Evolutionary conservation across 2,888 invertebrate genomes (phyloP).

Genomic region (Tineola bisselliella): DNA sequence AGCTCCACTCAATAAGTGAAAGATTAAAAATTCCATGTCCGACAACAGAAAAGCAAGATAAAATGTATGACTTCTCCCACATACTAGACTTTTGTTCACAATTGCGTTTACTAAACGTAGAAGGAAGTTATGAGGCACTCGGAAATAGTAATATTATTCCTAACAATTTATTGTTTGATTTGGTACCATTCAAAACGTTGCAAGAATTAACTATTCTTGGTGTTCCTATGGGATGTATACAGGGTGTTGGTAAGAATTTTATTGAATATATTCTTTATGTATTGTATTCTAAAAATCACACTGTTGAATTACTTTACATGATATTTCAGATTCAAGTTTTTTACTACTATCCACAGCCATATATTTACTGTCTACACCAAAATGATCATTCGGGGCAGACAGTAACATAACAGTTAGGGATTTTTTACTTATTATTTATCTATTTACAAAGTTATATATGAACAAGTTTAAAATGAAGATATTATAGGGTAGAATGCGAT

Average conservation of each 20-base stretch:
- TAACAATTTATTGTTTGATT: slow-evolving; percentile 80
- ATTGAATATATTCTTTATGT: background rate
- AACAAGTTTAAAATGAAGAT: too few species aligned
- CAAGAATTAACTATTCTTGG: slow-evolving; percentile 74
- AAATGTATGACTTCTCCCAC: slow-evolving; percentile 89
- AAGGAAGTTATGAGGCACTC: slow-evolving; percentile 73
- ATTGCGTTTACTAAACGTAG: slow-evolving; percentile 73
- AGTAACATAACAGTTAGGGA: too few species aligned
- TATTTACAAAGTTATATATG: too few species aligned
- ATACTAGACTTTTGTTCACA: slow-evolving; percentile 88
- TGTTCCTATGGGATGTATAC: slow-evolving; percentile 75
- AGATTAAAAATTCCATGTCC: slow-evolving; percentile 89
- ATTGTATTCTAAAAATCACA: background rate
- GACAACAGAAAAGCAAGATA: slow-evolving; percentile 77
- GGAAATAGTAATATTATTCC: slow-evolving; percentile 87
- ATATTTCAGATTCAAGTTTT: too few species aligned
- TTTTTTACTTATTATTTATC: too few species aligned
- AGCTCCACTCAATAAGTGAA: slow-evolving; percentile 91
- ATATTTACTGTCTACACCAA: too few species aligned
- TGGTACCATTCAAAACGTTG: slow-evolving; percentile 85
- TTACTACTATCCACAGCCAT: too few species aligned
- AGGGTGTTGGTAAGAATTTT: slow-evolving; percentile 60
- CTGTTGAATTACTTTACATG: background rate
- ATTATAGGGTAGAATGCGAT: too few species aligned
- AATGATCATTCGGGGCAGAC: too few species aligned